Percentiles rank a stretch among this genome's conserved stretches.
Conservation (phyloP, 2,797 vertebrate genomes). For the Xiphorhynchus erythropygius region DNA sequence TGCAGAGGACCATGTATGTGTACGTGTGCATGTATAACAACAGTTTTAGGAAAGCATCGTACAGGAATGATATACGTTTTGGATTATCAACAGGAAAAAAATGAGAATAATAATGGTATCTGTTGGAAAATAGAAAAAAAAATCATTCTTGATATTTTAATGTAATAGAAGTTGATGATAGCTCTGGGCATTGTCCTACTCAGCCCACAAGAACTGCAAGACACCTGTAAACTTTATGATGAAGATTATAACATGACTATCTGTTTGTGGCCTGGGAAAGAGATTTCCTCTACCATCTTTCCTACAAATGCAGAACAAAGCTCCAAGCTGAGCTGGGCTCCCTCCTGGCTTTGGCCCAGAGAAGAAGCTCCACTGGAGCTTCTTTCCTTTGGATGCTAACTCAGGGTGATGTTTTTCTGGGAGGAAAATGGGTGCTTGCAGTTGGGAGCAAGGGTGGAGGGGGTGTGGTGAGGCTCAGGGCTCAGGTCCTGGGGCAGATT, state of each 20-base stretch:
- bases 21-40: neutral
- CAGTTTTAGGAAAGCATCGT: neutral
- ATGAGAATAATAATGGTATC: neutral
- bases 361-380: neutral
- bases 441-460: neutral
- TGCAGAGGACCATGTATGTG: neutral
- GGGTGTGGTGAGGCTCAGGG: rapidly evolving
- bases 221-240: neutral
- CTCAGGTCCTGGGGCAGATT: rapidly evolving
- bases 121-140: neutral
- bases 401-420: neutral
- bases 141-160: neutral
- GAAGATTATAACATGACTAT: neutral
- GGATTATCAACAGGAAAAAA: neutral
- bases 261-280: neutral
- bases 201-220: neutral
- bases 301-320: neutral
- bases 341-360: neutral
- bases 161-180: neutral
- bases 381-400: neutral
- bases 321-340: neutral
- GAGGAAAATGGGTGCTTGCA: neutral
- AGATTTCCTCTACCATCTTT: neutral
- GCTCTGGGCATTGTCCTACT: neutral
- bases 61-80: neutral